Evolutionary conservation across 1,140 invertebrate genomes (phyloP), one percentile per base, ranked within the genome.

Genomic region (Sminthurinus signatus): DNA sequence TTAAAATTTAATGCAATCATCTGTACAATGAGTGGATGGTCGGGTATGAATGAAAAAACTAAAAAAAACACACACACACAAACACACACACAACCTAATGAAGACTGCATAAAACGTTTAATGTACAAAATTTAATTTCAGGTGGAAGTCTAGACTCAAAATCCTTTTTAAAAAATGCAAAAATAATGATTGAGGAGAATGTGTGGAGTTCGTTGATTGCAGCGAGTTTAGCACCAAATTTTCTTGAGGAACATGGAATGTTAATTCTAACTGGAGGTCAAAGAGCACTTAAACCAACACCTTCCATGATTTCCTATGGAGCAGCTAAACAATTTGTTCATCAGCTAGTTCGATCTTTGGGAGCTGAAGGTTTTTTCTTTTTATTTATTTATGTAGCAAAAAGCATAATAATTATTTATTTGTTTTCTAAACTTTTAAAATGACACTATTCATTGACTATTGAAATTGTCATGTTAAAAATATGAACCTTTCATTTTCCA

Each of bases 1-100:
- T 78, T 88, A 36, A 94, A 97, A 80, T 74, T 99, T 27, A 96
- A 99, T 82, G 96, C 92, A 31, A 84, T 99, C 50, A 88, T 99
- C 70, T 98, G 96, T 80, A 96, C 99, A 19, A 96, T 96, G 63
- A 96, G 96, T 59, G 97, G 97, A 44, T 99, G 96, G 96, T 93
- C 95, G 51, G 96, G 96, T 73, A 61, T 39, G 28, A 15, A 83
- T 81, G 36, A 14, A 54, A 8, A 14, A 14, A 28, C 15, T 14
- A 31, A 23, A 28, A 10, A 8, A 54, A 27, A 54, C 27, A 19
- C 23, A 48, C 23, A 48, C 8, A 48, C n/a, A n/a, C n/a, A n/a
- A n/a, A n/a, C n/a, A n/a, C n/a, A n/a, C n/a, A n/a, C n/a, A n/a
- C n/a, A n/a, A n/a, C n/a, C n/a, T n/a, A n/a, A n/a, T n/a, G n/a